Evolutionary conservation across 2,888 invertebrate genomes (phyloP), one percentile per base, ranked within the genome.

Genomic region (Xanthia icteritia): DNA sequence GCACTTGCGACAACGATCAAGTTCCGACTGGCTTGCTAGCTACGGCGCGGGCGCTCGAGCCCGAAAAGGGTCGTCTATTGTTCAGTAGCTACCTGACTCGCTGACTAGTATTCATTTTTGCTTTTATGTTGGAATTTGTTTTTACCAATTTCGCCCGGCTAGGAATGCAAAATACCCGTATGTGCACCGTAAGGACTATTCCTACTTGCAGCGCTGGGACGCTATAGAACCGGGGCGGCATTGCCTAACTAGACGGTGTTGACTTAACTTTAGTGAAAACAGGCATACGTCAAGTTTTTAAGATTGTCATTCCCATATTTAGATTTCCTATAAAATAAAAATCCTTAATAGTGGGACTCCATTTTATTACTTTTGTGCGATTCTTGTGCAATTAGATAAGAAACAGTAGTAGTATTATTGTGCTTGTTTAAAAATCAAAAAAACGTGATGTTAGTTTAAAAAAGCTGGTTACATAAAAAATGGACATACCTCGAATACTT

Each of bases 321-420:
- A 9, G 31, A 60, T 61, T 51, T 54, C 2, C 11, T 45, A 42
- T 17, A 17, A 67, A 77, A 81, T 70, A 75, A 82, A 75, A 82
- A 51, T 17, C 56, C 11, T 73, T 73, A 65, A 13, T 61, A 58
- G 36, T 69, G 73, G 36, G 15, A 39, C 15, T 69, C 31, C 5
- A 65, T 73, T 83, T 73, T 82, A 78, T 78, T 77, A 54, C 36
- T 79, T 67, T 65, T 69, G 75, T 75, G 79, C 64, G 27, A 42
- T 70, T 65, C 39, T 36, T 84, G 68, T 83, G 71, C 83, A 71
- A 42, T 60, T 63, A 69, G n/a, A 23, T 45, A n/a, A 27, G 17
- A 56, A 31, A 73, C 31, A 31, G 74, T 73, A 71, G 9, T 54
- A 64, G 42, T 31, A 76, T 77, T 64, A n/a, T 42, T 51, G 45